Evolutionary conservation across 1,140 invertebrate genomes (phyloP).

Genomic region (Riptortus pedestris): DNA sequence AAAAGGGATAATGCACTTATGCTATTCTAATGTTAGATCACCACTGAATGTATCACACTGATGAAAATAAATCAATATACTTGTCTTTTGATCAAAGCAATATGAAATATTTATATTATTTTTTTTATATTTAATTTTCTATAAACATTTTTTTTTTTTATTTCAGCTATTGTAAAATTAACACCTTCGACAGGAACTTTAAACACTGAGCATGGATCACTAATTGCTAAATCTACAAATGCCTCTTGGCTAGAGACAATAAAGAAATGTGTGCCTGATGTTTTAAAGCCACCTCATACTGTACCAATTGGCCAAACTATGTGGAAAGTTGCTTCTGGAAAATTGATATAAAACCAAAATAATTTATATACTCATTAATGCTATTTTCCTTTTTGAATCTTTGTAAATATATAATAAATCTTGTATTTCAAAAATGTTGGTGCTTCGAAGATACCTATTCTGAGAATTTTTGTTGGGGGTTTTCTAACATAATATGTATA

Average conservation of each 20-base stretch:
- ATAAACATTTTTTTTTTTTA: neutral
- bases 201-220: constrained; percentile 35
- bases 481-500: too few relatives aligned
- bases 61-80: too few relatives aligned
- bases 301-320: neutral
- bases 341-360: neutral
- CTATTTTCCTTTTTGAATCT: neutral
- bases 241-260: constrained; percentile 40
- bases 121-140: constrained; percentile 18
- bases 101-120: constrained; percentile 22
- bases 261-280: constrained; percentile 40
- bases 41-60: too few relatives aligned
- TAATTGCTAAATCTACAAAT: constrained; percentile 35
- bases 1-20: too few relatives aligned
- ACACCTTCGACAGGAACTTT: constrained; percentile 25
- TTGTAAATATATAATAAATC: neutral
- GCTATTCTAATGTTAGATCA: too few relatives aligned
- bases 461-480: too few relatives aligned
- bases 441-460: too few relatives aligned
- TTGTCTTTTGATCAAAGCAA: neutral
- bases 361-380: neutral
- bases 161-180: constrained; percentile 40
- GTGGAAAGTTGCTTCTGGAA: neutral
- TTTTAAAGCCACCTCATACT: constrained; percentile 35
- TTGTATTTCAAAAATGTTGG: neutral